Evolutionary conservation across 2,888 invertebrate genomes (phyloP), one percentile per base, ranked within the genome.

Genomic region (Proisotoma minuta): DNA sequence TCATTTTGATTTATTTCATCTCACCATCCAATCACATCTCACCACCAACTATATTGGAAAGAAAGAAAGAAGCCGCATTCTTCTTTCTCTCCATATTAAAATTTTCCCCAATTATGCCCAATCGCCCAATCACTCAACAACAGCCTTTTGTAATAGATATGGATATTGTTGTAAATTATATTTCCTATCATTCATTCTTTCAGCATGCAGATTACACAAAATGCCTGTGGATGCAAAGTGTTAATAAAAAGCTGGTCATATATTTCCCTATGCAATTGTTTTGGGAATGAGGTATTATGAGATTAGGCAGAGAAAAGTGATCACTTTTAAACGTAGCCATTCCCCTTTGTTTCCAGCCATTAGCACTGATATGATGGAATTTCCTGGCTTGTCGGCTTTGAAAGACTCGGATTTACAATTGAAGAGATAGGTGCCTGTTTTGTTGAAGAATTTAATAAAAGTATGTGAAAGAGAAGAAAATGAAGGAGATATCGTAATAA

Each of bases 1-100:
- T 64, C 66, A 57, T 64, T 51, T 66, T 70, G 70, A 70, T 70
- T 70, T 70, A 70, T 70, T 70, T 70, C 66, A 64, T 70, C 63
- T 62, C 59, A 56, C 62, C 65, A 57, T 66, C 62, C 59, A n/a
- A n/a, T n/a, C n/a, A n/a, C n/a, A n/a, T n/a, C 62, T 57, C 27
- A 64, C 54, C 28, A 34, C n/a, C 51, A 28, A 27, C 27, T 29
- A 20, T 8, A 51, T 12, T 10, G 34, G 8, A 34, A 34, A 34
- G 34, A 34, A 12, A 34, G 15, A 34, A 34, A 34, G 40, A 57
- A 53, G 53, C 47, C 12, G 58, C 22, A 60, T 52, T 64, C 26
- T 40, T 23, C 43, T 47, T 26, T 51, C 49, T 22, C 20, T 34
- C 57, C 60, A 28, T n/a, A n/a, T n/a, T n/a, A n/a, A n/a, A n/a